These are phyloP conservation scores for Steinernema feltiae DNA, from an alignment of 1,140 invertebrate genomes.

Conservation along the genomic window DNA sequence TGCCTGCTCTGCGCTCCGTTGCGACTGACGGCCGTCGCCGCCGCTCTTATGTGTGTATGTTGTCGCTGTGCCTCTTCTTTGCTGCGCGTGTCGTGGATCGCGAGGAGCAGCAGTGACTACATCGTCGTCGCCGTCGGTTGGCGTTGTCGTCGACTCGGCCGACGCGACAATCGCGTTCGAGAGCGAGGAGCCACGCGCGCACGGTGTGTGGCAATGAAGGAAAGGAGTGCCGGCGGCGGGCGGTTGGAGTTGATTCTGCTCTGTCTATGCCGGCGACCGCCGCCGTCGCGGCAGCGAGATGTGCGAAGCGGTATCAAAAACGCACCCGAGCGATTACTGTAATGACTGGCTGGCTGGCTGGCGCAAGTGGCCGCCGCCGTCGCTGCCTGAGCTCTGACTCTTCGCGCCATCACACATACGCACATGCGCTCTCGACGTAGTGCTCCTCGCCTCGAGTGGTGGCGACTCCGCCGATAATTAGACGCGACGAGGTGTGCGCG, in stretches of 20 bases:
- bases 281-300: background rate
- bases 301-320: constrained; percentile 8
- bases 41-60: too few species aligned
- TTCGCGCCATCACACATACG: constrained; percentile 11
- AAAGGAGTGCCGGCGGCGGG: background rate
- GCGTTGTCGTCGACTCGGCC: too few species aligned
- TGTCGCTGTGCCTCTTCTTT: too few species aligned
- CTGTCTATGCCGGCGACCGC: background rate
- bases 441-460: background rate
- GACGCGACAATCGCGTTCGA: too few species aligned
- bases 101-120: too few species aligned
- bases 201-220: too few species aligned
- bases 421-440: background rate
- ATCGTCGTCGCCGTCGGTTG: too few species aligned
- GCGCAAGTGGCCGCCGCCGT: background rate
- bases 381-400: background rate
- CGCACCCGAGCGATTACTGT: background rate
- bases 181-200: too few species aligned
- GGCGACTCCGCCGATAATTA: background rate
- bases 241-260: background rate
- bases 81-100: too few species aligned
- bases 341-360: too few species aligned
- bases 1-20: background rate
- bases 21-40: background rate
- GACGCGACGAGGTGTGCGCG: background rate